Evolutionary conservation across 2,888 invertebrate species (phyloP), one percentile per base, ranked within the genome.

Genomic region (Anthophora plumipes): DNA sequence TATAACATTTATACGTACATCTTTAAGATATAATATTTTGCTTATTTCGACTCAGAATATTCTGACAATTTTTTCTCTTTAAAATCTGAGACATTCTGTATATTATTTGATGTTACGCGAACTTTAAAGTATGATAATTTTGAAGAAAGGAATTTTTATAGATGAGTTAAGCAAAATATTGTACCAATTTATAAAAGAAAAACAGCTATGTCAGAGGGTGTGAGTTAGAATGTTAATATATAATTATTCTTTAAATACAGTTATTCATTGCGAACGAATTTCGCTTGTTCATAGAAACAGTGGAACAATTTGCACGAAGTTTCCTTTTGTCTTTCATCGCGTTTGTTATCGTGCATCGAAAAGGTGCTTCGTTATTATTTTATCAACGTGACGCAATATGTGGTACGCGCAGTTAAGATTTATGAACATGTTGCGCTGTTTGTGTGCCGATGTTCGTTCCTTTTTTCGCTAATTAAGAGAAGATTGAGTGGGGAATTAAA

Each of bases 401-500:
- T 41, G 25, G 4, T 14, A 22, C 8, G 14, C 1, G 22, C 9
- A 20, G 7, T 37, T 39, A 17, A 7, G 39, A 52, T 41, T 61
- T 50, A 41, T 39, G 7, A 55, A 8, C 2, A 2, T 5, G 31
- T 46, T n/a, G 14, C 8, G 43, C 37, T 5, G 14, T 14, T 57
- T 50, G 39, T 12, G 0, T n/a, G n/a, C 12, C 12, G 31, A 22
- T 20, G 25, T 55, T 37, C 4, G n/a, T n/a, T n/a, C n/a, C 31
- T 50, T 43, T 20, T 37, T n/a, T 1, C 20, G 43, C 14, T 59
- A 48, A 74, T 68, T 50, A 50, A 9, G 52, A 39, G 57, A 60
- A 48, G 20, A 60, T 74, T 31, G 17, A 31, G 31, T 14, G 12
- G 8, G 17, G 41, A 59, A 69, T 74, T 41, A 60, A 54, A 52